phyloP scores from a whole-genome alignment of 2,797 vertebrate genomes.

The Falco berigora region DNA sequence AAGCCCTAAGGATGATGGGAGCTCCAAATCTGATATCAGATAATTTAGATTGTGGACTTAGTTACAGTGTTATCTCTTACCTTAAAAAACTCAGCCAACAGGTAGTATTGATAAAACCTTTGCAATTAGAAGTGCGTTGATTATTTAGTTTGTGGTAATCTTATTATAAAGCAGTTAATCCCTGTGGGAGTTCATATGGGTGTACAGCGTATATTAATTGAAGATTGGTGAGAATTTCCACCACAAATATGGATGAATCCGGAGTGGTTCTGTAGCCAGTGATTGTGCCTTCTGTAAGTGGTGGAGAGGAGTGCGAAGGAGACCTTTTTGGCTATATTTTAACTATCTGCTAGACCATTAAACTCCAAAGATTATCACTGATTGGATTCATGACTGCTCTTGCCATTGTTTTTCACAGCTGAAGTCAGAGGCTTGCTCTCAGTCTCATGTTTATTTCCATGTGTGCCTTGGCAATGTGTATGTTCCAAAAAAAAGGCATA shows the following conservation, averaged over 20 bases:
- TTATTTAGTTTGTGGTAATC: slow-evolving; percentile 73
- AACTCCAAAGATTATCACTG: background rate
- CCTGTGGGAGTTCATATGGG: slow-evolving; percentile 40
- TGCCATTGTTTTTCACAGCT: background rate
- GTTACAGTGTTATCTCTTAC: slow-evolving; percentile 98
- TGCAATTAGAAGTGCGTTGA: slow-evolving; percentile 80
- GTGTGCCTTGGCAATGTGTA: background rate
- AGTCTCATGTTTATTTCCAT: background rate
- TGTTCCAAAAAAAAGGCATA: background rate
- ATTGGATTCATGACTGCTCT: background rate
- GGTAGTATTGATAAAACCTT: slow-evolving; percentile 86
- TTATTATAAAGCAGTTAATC: slow-evolving; percentile 56
- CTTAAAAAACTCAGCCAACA: slow-evolving; percentile 99
- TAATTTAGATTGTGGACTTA: slow-evolving; percentile 97
- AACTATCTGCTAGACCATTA: background rate
- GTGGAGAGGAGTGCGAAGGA: background rate
- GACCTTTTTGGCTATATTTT: background rate
- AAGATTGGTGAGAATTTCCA: background rate
- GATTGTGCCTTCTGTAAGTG: slow-evolving; percentile 47
- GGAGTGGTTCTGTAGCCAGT: background rate
- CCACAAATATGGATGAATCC: background rate
- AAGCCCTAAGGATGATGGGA: slow-evolving; percentile 99
- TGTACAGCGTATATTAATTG: background rate
- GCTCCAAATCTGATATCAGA: slow-evolving; percentile 96
- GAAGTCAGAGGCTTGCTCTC: background rate